Conservation (phyloP, 53 echinoderm and acorn worm genomes). For the Temnopleurus reevesii region DNA sequence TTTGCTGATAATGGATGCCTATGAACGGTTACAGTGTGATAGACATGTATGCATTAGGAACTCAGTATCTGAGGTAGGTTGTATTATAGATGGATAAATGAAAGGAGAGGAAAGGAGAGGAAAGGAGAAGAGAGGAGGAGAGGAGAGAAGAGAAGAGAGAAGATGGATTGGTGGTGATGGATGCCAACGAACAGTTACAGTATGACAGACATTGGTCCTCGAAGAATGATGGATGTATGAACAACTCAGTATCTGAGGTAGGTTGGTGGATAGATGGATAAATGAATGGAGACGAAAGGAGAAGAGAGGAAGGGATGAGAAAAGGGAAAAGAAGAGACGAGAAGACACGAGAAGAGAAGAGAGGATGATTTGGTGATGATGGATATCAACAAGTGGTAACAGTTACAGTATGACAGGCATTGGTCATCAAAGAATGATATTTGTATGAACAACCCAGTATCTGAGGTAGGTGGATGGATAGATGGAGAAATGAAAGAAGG, state of each 20-base stretch:
- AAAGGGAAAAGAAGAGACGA: not conserved
- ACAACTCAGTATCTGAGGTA: slow-evolving; percentile 70
- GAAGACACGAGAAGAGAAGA: not conserved
- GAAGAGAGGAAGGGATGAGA: not conserved
- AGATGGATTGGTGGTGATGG: slow-evolving; percentile 83
- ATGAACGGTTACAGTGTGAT: slow-evolving; percentile 86
- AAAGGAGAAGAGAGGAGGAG: not conserved
- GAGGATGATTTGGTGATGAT: slow-evolving; percentile 67
- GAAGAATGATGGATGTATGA: slow-evolving; percentile 55
- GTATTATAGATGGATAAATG: not conserved
- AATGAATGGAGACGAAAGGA: not conserved
- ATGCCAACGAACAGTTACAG: slow-evolving; percentile 77
- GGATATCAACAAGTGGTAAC: slow-evolving; percentile 87
- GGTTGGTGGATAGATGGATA: too few relatives aligned
- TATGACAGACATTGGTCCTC: slow-evolving; percentile 77
- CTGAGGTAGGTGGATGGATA: slow-evolving; percentile 68
- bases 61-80: slow-evolving; percentile 74
- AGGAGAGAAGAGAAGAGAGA: slow-evolving; percentile 28
- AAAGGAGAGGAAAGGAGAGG: not conserved
- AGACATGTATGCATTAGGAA: slow-evolving; percentile 66
- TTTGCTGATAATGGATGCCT: slow-evolving; percentile 90
- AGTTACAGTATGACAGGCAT: slow-evolving; percentile 76
- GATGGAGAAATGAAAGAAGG: not conserved
- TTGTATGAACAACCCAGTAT: slow-evolving; percentile 54
- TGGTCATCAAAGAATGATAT: slow-evolving; percentile 62